phyloP scores from a whole-genome alignment of 2,888 invertebrate species.

The Sinotaia quadrata region DNA sequence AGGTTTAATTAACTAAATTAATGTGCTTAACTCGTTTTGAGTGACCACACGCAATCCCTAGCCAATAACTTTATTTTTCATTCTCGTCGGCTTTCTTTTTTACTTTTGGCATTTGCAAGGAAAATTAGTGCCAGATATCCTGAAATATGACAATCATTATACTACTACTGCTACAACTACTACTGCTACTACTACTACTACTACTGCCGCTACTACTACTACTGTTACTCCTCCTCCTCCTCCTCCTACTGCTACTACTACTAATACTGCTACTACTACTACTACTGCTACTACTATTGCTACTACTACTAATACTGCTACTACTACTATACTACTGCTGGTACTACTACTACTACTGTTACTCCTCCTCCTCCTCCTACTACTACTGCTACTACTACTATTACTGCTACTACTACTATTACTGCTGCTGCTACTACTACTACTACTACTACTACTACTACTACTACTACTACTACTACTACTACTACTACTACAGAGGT shows the following conservation, averaged over 20 bases:
- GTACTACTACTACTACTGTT: background rate
- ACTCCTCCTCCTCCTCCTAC: background rate
- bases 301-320: background rate
- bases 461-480: too few relatives aligned
- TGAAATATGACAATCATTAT: too few relatives aligned
- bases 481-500: too few relatives aligned
- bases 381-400: background rate
- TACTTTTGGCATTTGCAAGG: too few relatives aligned
- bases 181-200: background rate
- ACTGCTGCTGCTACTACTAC: background rate
- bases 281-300: background rate
- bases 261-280: background rate
- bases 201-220: background rate
- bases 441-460: background rate
- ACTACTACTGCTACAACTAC: background rate
- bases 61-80: too few relatives aligned
- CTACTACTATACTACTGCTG: background rate
- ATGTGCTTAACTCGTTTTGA: too few relatives aligned
- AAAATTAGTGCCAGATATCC: too few relatives aligned
- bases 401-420: background rate
- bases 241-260: background rate
- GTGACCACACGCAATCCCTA: too few relatives aligned
- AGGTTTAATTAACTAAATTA: too few relatives aligned
- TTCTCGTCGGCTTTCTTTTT: too few relatives aligned
- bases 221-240: background rate